Evolutionary conservation across 2,888 invertebrate genomes (phyloP), one percentile per base, ranked within the genome.

Genomic region (Dryadula phaetusa): DNA sequence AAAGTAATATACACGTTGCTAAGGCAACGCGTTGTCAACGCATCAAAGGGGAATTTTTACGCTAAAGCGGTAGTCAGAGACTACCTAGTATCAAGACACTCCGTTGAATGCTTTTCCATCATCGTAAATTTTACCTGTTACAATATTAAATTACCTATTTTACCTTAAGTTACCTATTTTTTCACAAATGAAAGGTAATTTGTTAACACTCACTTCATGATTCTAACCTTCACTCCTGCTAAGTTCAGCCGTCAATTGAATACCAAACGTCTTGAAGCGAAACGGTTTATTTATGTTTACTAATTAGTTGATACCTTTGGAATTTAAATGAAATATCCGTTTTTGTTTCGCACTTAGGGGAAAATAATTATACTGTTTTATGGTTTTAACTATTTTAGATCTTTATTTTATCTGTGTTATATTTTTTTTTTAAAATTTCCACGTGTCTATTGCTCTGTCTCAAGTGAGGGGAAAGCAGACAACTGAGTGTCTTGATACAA

Each of bases 241-340:
- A 28, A 56, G 37, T 56, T 25, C 22, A 40, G 56, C n/a, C 40
- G 40, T 40, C 56, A 56, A 56, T 40, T 56, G 56, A 56, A 56
- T 56, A 56, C 56, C 37, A 56, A 56, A 7, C n/a, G 40, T 37
- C 22, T 25, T 10, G 22, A 56, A 37, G n/a, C 25, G 18, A 22
- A 37, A 40, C 22, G 40, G 40, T n/a, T 56, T 40, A 56, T 40
- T 56, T 22, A 8, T 56, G 25, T 56, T 56, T 56, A 56, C 40
- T 56, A 56, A 56, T 56, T 56, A 56, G 40, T n/a, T 22, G 37
- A 56, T 25, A 40, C n/a, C 8, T 5, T n/a, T 20, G n/a, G 56
- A 56, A 56, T 56, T 56, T 56, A 40, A 56, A 56, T 56, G 22
- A 37, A 37, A 8, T 4, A 22, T 20, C 25, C 20, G 14, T 37